Base-by-base conservation (phyloP, 2,113 vertebrate genomes). In the Eonycteris spelaea region DNA sequence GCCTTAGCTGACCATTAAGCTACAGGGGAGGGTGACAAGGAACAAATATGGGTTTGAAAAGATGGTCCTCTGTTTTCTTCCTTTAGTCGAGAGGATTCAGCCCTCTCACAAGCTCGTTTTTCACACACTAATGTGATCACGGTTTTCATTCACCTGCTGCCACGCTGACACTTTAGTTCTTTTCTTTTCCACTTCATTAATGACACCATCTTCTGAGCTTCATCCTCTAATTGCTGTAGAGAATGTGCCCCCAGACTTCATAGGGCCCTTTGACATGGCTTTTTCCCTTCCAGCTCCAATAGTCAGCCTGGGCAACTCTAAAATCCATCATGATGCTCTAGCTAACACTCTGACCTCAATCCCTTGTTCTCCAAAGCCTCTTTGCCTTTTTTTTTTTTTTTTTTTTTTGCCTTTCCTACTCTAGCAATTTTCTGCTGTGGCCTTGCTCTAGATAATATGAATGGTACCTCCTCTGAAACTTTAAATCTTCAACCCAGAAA, bases 381-480 rank as follows among this genome's bases (percentile, higher is more conserved):
- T 35, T 15, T 53, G 51, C n/a, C n/a, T n/a, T n/a, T n/a, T n/a
- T n/a, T n/a, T n/a, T n/a, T n/a, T n/a, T n/a, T n/a, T n/a, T n/a
- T n/a, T n/a, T n/a, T n/a, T n/a, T n/a, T n/a, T n/a, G 28, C 33
- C 30, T 93, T 97, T 91, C 95, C 14, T 73, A 22, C 21, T 67
- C 4, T 5, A 74, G 35, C 22, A 35, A 2, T 83, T 94, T 33
- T 94, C 18, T 70, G 0, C 18, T 48, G 14, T 51, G 19, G 6
- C 40, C 67, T 96, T 94, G 74, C n/a, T 94, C 9, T 84, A 10
- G 5, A 74, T 53, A 78, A 38, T 74, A 13, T 45, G 55, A 85
- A 40, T 91, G 18, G 7, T 71, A 38, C 67, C 16, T 48, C n/a
- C 28, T 88, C 59, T 48, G 67, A 80, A 68, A 77, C 65, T 38